Conservation (phyloP, 2,113 vertebrate species). For the Rhinoptilus africanus region DNA sequence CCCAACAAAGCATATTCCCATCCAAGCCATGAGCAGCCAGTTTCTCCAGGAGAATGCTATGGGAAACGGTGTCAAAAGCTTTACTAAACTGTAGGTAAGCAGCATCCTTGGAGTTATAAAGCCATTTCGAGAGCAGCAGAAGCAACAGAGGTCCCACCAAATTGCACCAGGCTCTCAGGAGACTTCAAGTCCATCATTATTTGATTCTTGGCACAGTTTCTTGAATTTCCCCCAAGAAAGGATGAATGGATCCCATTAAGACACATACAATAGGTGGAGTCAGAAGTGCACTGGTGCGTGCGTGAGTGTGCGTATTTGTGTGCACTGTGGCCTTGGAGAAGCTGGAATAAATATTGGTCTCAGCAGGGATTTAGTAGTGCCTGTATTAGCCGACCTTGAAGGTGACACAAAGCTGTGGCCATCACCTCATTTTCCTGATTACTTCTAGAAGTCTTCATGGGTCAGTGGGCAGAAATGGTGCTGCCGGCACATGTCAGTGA, state of each 20-base stretch:
- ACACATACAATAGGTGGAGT: background rate
- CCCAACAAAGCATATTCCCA: too few species aligned
- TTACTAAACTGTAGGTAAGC: too few species aligned
- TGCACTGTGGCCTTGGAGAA: background rate
- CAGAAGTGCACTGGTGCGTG: rapidly evolving
- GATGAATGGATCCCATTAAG: too few species aligned
- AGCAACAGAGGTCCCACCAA: background rate
- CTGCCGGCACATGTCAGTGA: background rate
- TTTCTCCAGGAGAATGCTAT: too few species aligned
- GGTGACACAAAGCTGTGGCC: background rate
- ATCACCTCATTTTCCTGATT: background rate
- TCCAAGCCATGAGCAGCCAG: too few species aligned
- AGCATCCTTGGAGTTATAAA: rapidly evolving
- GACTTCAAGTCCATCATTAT: background rate
- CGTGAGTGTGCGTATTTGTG: rapidly evolving
- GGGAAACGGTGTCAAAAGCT: too few species aligned
- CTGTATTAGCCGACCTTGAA: background rate
- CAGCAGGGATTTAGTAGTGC: background rate
- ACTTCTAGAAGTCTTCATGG: background rate
- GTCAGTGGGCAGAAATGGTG: background rate
- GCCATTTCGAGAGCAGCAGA: background rate
- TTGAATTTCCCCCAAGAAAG: background rate
- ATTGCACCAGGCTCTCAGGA: background rate
- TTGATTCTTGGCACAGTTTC: background rate
- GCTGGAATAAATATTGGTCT: background rate